These are phyloP conservation scores for Sturnus vulgaris DNA, from an alignment of 2,113 vertebrate genomes.

Conservation along the genomic window DNA sequence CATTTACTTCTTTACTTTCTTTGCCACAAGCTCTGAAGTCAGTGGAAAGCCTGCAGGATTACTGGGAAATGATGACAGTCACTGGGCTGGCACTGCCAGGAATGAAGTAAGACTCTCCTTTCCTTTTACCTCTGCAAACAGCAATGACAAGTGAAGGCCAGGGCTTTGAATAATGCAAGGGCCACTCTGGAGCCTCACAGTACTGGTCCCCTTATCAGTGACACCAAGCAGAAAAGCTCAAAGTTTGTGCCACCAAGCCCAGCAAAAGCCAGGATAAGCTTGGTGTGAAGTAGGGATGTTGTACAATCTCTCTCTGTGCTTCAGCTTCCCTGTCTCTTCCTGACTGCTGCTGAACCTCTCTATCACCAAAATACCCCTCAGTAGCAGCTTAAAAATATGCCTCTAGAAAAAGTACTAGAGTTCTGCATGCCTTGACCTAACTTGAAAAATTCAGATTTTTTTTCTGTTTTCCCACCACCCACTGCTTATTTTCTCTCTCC, in stretches of 20 bases:
- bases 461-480: background rate
- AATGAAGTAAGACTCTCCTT: slow-evolving; percentile 41
- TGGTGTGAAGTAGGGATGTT: background rate
- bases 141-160: background rate
- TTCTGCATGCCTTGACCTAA: background rate
- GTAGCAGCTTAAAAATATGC: background rate
- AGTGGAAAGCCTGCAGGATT: slow-evolving; percentile 40
- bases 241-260: background rate
- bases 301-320: background rate
- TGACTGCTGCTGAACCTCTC: background rate
- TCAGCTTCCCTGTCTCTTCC: background rate
- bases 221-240: background rate
- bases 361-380: background rate
- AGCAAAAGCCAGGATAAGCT: background rate
- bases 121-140: background rate
- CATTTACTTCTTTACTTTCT: slow-evolving; percentile 21
- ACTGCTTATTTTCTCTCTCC: background rate
- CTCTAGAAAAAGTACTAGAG: background rate
- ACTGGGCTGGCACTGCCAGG: slow-evolving; percentile 48
- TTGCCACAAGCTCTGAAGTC: slow-evolving; percentile 40
- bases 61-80: slow-evolving; percentile 45
- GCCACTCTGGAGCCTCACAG: background rate
- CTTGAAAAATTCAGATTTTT: background rate
- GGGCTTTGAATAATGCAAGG: background rate
- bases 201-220: background rate